These are phyloP conservation scores for Centropus unirufus DNA, from an alignment of 2,113 vertebrate species.

Conservation along the genomic window DNA sequence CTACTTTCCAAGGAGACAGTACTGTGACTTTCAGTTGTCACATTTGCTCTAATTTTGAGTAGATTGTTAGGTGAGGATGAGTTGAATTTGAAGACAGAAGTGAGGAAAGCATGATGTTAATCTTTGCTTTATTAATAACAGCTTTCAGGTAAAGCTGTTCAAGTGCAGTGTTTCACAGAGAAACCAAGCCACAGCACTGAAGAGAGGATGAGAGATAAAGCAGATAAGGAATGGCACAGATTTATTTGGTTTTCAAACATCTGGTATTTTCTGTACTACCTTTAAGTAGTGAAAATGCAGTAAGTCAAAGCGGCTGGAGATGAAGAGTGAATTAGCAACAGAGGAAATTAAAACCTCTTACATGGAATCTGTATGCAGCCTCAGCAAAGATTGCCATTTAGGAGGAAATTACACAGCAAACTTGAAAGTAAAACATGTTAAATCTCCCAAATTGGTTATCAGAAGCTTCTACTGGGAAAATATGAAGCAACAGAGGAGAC, in stretches of 20 bases:
- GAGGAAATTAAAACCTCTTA: conserved; percentile 24
- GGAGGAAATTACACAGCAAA: neutral
- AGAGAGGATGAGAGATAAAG: neutral
- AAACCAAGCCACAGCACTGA: neutral
- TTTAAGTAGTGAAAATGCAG: neutral
- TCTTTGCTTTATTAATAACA: conserved; percentile 15
- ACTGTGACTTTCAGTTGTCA: neutral
- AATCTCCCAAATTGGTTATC: neutral
- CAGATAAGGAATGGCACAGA: neutral
- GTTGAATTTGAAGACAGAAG: neutral
- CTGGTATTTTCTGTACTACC: neutral
- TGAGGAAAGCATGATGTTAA: neutral
- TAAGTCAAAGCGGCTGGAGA: neutral
- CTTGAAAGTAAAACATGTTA: neutral
- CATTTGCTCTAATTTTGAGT: neutral
- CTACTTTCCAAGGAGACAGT: neutral
- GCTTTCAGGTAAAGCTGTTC: conserved; percentile 16
- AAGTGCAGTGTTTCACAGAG: neutral
- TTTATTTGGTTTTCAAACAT: neutral
- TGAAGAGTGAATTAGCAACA: neutral
- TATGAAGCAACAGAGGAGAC: neutral
- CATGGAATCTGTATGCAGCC: neutral
- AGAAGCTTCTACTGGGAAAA: neutral
- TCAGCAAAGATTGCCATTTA: neutral
- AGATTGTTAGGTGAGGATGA: neutral